phyloP scores from a whole-genome alignment of 2,888 invertebrate genomes.

The Tenthredo livida region DNA sequence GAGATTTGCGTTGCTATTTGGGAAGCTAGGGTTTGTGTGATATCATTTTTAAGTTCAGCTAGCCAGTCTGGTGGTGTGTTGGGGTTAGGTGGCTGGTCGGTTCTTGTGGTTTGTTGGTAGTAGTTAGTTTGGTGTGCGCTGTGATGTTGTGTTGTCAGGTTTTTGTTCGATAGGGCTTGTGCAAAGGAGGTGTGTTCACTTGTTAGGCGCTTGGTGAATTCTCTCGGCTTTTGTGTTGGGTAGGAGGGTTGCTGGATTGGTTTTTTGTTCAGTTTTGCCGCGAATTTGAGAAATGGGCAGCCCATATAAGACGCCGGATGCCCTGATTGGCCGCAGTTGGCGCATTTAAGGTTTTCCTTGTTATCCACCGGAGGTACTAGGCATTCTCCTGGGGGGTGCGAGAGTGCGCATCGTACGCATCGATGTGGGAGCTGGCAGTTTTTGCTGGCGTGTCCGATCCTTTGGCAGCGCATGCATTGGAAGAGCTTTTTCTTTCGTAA shows the following conservation, averaged over 20 bases:
- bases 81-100: not conserved
- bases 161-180: not conserved
- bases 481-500: conserved; percentile 30
- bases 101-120: not conserved
- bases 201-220: not conserved
- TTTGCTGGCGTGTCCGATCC: conserved; percentile 43
- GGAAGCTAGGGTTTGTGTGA: not conserved
- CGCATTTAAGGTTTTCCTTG: conserved; percentile 8
- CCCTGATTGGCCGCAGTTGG: conserved; percentile 42
- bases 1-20: not conserved
- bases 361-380: not conserved
- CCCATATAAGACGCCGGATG: conserved; percentile 57
- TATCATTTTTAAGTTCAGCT: not conserved
- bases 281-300: conserved; percentile 48
- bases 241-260: not conserved
- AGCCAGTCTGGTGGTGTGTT: not conserved
- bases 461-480: conserved; percentile 54
- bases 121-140: not conserved
- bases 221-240: not conserved
- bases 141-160: not conserved
- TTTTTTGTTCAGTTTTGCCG: not conserved
- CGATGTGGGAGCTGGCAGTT: conserved; percentile 53
- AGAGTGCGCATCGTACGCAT: conserved; percentile 48
- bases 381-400: conserved; percentile 47
- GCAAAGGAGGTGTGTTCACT: not conserved